Base-by-base conservation (phyloP, 2,113 vertebrate species). In the Cyprinodon variegatus region DNA sequence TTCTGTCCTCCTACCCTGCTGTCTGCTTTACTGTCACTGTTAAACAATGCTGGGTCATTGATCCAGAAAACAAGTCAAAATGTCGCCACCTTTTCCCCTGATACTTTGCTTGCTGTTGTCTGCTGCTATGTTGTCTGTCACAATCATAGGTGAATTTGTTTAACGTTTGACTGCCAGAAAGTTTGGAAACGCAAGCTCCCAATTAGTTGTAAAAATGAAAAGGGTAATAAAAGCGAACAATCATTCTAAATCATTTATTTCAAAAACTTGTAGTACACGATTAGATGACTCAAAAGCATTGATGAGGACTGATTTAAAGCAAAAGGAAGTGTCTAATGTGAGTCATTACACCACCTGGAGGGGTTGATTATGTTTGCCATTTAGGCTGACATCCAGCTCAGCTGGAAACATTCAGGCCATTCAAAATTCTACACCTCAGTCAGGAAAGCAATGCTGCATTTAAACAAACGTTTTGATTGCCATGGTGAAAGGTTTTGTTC, bases 281-380 rank as follows among this genome's bases (percentile, higher is more conserved):
- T 15, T 3, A 12, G 45, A 43, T 11, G 43, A 61, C 45, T 65
- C 62, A 41, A 13, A 61, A 7, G 41, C 29, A 41, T 61, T 43
- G 29, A 41, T 60, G 71, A 70, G 48, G 37, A 68, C 46, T 61
- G 64, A 43, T 61, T 81, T 64, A 79, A 74, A 73, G 69, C 38
- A 7, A 37, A 72, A 65, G 70, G 37, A 41, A 37, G 53, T 36
- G 5, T 63, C 14, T 69, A 76, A 81, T 69, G 36, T 84, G 78
- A 84, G 43, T 79, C 57, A 66, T 57, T n/a, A 41, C 70, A 81
- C 67, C 77, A 79, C 81, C 68, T 63, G 11, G 67, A 64, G 83
- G 6, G 69, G 11, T 65, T 84, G 74, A 82, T 83, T 74, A 63
- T 74, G 77, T 79, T 81, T 81, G 81, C 62, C 78, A 81, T 83